phyloP scores from a whole-genome alignment of 2,113 vertebrate species.

The Entelurus aequoreus region DNA sequence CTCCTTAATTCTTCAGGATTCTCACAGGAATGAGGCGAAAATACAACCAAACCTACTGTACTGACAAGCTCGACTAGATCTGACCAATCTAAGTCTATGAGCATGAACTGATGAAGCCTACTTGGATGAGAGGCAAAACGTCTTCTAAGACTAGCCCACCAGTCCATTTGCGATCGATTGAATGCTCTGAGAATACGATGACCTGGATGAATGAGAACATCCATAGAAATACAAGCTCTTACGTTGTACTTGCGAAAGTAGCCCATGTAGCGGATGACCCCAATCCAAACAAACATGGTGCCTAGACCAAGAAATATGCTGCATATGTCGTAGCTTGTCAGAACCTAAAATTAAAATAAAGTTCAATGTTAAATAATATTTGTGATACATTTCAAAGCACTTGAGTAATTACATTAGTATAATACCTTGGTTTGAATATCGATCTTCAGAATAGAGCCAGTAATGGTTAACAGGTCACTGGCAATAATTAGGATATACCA shows the following conservation, averaged over 20 bases:
- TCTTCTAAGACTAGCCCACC: too few species aligned
- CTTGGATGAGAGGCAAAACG: too few species aligned
- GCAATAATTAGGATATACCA: slow-evolving; percentile 92
- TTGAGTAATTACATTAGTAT: neutral
- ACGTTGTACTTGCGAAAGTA: slow-evolving; percentile 97
- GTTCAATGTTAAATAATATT: neutral
- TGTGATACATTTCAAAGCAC: neutral
- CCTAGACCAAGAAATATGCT: slow-evolving; percentile 91
- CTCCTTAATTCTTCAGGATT: too few species aligned
- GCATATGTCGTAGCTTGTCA: slow-evolving; percentile 89
- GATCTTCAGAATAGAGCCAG: slow-evolving; percentile 90
- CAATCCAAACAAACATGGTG: slow-evolving; percentile 94
- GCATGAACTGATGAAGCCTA: too few species aligned
- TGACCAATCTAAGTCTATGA: neutral
- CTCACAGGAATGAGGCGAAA: too few species aligned
- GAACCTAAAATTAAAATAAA: slow-evolving; percentile 63
- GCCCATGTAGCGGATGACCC: slow-evolving; percentile 88
- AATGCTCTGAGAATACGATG: too few species aligned
- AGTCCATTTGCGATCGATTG: too few species aligned
- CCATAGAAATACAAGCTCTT: slow-evolving; percentile 47
- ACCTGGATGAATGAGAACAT: too few species aligned
- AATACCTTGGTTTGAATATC: slow-evolving; percentile 89
- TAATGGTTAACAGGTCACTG: slow-evolving; percentile 83
- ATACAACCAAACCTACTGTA: too few species aligned
- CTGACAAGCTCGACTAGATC: too few species aligned